Evolutionary conservation across 2,888 invertebrate species (phyloP).

Genomic region (Hoplodrina ambigua): DNA sequence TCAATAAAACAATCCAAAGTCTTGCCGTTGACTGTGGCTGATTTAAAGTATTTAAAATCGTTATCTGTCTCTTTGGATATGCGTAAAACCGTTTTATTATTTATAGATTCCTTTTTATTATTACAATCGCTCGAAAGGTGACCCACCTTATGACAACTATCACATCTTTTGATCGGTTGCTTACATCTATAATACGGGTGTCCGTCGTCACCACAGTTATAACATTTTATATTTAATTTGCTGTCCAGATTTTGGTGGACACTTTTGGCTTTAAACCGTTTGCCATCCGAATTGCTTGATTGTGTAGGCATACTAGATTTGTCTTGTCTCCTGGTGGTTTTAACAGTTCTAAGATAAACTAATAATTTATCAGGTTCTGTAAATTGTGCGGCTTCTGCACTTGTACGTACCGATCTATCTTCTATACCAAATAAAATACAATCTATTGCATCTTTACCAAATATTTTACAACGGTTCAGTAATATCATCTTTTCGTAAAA

Average conservation of each 20-base stretch:
- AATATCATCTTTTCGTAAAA: conserved; percentile 6
- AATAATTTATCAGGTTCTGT: conserved; percentile 10
- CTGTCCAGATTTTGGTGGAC: neutral
- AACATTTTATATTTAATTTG: conserved; percentile 2
- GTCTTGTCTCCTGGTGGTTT: neutral
- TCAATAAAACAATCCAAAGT: conserved; percentile 7
- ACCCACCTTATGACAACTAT: conserved; percentile 11
- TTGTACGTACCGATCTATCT: conserved; percentile 7
- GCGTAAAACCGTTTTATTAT: conserved; percentile 9
- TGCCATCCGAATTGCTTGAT: neutral
- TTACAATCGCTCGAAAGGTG: neutral
- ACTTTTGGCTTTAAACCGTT: neutral
- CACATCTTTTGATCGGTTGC: conserved; percentile 16
- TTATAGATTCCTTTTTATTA: neutral
- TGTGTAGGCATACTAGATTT: neutral
- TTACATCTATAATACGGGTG: conserved; percentile 17
- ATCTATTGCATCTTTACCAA: conserved; percentile 7
- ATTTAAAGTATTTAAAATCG: neutral
- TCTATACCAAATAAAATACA: conserved; percentile 16
- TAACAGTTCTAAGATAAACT: conserved; percentile 1
- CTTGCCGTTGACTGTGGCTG: neutral
- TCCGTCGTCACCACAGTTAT: conserved; percentile 8
- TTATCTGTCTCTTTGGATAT: conserved; percentile 4
- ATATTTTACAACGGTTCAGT: conserved; percentile 17
- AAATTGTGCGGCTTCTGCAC: conserved; percentile 16